Evolutionary conservation across 2,113 vertebrate genomes (phyloP).

Genomic region (Neogobius melanostomus): DNA sequence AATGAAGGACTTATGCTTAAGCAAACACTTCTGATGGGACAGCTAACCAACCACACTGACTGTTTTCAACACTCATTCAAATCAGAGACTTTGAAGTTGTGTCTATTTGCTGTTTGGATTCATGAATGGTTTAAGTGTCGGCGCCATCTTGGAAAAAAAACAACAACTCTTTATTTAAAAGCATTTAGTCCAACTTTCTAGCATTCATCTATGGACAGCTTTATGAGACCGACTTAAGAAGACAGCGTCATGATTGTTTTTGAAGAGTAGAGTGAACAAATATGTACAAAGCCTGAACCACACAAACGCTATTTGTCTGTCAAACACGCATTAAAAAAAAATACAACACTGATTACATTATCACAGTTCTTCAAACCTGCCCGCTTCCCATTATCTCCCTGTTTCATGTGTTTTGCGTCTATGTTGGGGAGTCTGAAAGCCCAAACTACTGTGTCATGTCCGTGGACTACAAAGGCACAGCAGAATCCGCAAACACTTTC

Average conservation of each 20-base stretch:
- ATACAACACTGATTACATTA: slow-evolving; percentile 8
- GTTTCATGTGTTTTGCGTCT: slow-evolving; percentile 22
- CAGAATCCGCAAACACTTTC: slow-evolving; percentile 26
- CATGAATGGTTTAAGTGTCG: neutral
- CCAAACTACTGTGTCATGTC: slow-evolving; percentile 28
- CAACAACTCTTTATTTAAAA: neutral
- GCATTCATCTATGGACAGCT: slow-evolving; percentile 1
- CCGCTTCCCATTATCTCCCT: slow-evolving; percentile 22
- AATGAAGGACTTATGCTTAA: too few relatives aligned
- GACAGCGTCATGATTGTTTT: neutral
- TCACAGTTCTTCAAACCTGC: slow-evolving; percentile 21
- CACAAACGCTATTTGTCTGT: slow-evolving; percentile 25
- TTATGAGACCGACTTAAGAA: neutral
- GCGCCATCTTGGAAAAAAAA: neutral
- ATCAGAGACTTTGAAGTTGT: neutral
- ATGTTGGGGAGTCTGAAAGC: slow-evolving; percentile 15
- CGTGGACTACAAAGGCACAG: slow-evolving; percentile 36
- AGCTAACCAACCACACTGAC: too few relatives aligned
- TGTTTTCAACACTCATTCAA: too few relatives aligned
- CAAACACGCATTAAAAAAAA: slow-evolving; percentile 35
- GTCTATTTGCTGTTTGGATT: neutral
- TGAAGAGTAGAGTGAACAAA: slow-evolving; percentile 9
- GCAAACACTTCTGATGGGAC: too few relatives aligned
- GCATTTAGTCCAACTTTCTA: slow-evolving; percentile 2
- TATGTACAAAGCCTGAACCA: slow-evolving; percentile 4